Evolutionary conservation across 2,797 vertebrate genomes (phyloP).

Genomic region (Botia almorhae): DNA sequence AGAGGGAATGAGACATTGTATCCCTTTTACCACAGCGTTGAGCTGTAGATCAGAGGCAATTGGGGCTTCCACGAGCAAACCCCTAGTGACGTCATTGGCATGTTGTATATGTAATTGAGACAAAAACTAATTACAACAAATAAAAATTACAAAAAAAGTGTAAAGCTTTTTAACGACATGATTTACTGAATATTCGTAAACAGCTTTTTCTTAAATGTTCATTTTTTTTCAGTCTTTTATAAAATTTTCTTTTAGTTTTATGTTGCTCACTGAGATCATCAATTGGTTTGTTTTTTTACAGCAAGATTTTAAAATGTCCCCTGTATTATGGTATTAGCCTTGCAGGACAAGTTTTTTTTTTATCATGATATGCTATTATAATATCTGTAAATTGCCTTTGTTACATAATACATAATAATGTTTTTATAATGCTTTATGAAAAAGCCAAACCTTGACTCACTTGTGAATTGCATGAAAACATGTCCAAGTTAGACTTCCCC

Average conservation of each 20-base stretch:
- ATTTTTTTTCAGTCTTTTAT: background rate
- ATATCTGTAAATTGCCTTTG: conserved; percentile 48
- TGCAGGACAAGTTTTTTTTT: conserved; percentile 77
- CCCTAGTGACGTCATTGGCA: no score
- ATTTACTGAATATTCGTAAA: no score
- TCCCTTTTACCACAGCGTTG: no score
- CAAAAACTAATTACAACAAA: background rate
- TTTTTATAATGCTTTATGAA: background rate
- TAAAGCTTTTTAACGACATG: background rate
- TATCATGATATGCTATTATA: conserved; percentile 55
- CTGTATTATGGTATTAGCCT: conserved; percentile 69
- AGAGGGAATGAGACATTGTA: no score
- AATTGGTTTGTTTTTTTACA: background rate
- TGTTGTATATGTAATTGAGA: no score
- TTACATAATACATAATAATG: conserved; percentile 37
- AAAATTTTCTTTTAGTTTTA: background rate
- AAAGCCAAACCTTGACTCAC: background rate
- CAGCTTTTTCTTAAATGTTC: no score
- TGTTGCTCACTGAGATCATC: background rate
- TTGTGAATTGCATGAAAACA: background rate
- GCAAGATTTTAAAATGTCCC: background rate
- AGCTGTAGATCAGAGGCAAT: no score
- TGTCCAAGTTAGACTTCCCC: background rate
- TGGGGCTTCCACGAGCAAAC: no score
- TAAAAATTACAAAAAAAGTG: background rate